Conservation (phyloP, 2,888 invertebrate genomes). For the Brenthis ino region DNA sequence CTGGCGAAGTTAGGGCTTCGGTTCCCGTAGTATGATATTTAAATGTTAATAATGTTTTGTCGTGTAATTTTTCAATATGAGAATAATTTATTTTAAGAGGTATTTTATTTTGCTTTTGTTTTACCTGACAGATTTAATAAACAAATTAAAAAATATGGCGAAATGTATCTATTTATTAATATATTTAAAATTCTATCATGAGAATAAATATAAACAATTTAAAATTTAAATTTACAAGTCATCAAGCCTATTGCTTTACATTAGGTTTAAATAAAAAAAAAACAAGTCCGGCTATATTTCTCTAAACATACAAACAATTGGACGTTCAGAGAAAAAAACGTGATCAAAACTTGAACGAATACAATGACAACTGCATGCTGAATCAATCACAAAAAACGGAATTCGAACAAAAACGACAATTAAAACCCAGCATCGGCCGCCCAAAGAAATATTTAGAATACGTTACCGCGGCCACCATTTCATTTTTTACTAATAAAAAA, state of each 20-base stretch:
- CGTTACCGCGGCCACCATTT: slow-evolving; percentile 50
- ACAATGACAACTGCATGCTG: slow-evolving; percentile 81
- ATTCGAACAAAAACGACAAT: slow-evolving; percentile 81
- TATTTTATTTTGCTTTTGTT: too few species aligned
- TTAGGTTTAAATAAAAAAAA: slow-evolving; percentile 57
- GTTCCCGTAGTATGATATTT: slow-evolving; percentile 65
- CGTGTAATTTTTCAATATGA: neutral
- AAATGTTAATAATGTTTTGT: slow-evolving; percentile 40
- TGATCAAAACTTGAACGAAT: slow-evolving; percentile 75
- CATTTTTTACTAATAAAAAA: slow-evolving; percentile 50
- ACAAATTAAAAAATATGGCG: too few species aligned
- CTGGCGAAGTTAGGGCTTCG: slow-evolving; percentile 63
- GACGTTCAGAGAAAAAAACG: slow-evolving; percentile 64
- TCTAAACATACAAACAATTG: slow-evolving; percentile 80
- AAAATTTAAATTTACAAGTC: slow-evolving; percentile 67
- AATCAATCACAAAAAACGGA: slow-evolving; percentile 81
- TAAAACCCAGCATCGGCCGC: slow-evolving; percentile 64
- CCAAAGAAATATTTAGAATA: slow-evolving; percentile 80
- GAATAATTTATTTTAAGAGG: neutral
- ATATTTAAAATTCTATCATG: neutral
- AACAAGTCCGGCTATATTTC: slow-evolving; percentile 54
- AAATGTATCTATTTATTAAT: too few species aligned
- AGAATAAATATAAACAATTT: slow-evolving; percentile 29
- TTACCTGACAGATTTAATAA: too few species aligned
- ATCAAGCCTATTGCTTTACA: slow-evolving; percentile 69